A percentile compares a stretch with the other conserved stretches of the same genome.
These are phyloP conservation scores for Acleris emargana DNA, from an alignment of 2,888 invertebrate genomes.

Conservation along the genomic window DNA sequence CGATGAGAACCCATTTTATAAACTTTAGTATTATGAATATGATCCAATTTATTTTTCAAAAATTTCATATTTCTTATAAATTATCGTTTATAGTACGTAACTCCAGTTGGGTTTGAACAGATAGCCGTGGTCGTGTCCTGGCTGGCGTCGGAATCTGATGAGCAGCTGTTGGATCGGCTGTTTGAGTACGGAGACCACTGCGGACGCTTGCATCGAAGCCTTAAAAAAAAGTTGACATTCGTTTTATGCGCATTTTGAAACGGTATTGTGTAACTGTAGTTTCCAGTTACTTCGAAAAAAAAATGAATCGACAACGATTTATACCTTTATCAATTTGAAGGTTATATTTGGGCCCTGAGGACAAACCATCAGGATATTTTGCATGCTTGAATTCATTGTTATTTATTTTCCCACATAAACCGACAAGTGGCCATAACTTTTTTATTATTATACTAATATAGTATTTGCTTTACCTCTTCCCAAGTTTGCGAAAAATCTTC, in stretches of 20 bases:
- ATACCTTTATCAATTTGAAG: too few relatives aligned
- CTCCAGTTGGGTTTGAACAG: slow-evolving; percentile 51
- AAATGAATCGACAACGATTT: too few relatives aligned
- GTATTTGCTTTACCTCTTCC: slow-evolving; percentile 52
- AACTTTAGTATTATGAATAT: too few relatives aligned
- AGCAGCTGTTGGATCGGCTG: slow-evolving; percentile 46
- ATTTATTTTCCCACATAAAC: too few relatives aligned
- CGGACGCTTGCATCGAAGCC: slow-evolving; percentile 37
- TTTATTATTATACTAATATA: not conserved
- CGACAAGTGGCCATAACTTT: too few relatives aligned
- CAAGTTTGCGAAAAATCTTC: slow-evolving; percentile 58
- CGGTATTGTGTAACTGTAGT: not conserved
- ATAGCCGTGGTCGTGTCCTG: slow-evolving; percentile 50
- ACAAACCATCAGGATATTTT: too few relatives aligned
- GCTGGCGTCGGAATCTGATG: slow-evolving; percentile 46
- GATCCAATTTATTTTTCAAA: too few relatives aligned
- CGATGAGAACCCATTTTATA: too few relatives aligned
- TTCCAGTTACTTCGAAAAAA: too few relatives aligned
- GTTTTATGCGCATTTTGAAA: not conserved
- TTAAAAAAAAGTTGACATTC: slow-evolving; percentile 30
- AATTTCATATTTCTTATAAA: too few relatives aligned
- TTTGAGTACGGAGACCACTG: slow-evolving; percentile 45
- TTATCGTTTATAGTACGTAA: slow-evolving; percentile 8
- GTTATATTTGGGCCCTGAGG: too few relatives aligned
- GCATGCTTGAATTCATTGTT: too few relatives aligned